Conservation (phyloP, 2,113 vertebrate genomes). For the Petromus typicus region DNA sequence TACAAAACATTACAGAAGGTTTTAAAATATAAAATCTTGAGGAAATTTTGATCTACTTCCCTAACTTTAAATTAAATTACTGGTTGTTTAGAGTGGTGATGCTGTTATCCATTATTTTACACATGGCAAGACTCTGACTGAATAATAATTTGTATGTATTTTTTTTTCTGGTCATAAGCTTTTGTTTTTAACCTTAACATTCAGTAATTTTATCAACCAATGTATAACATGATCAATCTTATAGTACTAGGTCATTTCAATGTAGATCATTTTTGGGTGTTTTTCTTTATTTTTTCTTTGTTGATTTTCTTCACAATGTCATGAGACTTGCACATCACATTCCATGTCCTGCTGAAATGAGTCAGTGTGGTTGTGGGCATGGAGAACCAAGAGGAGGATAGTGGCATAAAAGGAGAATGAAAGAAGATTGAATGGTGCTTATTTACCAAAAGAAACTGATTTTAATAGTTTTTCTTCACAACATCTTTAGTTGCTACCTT, state of each 20-base stretch:
- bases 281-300: neutral
- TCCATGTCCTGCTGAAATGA: neutral
- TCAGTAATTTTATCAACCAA: neutral
- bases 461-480: neutral
- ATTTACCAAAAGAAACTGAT: neutral
- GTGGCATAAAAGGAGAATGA: neutral
- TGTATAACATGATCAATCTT: fast-evolving
- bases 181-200: neutral
- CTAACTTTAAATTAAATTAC: neutral
- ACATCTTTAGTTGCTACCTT: neutral
- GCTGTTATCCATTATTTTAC: neutral
- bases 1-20: neutral
- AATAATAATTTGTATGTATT: neutral
- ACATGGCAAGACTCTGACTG: too few relatives aligned
- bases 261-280: neutral
- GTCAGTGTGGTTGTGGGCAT: neutral
- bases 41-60: too few relatives aligned
- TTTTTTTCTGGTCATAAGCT: neutral
- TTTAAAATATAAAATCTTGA: neutral
- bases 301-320: neutral
- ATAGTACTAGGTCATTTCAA: too few relatives aligned
- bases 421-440: neutral
- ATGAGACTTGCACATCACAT: neutral
- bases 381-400: neutral
- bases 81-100: neutral